phyloP scores from a whole-genome alignment of 2,797 vertebrate genomes.

The Chelidonichthys spinosus region DNA sequence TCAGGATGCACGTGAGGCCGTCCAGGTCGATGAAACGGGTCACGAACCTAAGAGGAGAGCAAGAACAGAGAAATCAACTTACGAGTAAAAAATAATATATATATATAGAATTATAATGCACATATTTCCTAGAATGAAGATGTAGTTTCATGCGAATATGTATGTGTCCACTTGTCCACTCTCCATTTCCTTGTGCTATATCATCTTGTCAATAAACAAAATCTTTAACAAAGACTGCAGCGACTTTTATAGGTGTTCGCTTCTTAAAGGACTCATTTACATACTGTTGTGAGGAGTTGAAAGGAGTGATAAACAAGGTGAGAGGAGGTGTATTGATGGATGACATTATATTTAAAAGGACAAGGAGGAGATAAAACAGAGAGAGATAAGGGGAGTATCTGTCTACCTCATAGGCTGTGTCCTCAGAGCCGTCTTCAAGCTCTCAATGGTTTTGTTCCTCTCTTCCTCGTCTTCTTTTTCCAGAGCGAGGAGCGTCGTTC shows the following conservation, averaged over 20 bases:
- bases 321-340: conserved; percentile 18
- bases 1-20: conserved; percentile 95
- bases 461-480: conserved; percentile 98
- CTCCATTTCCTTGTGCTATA: neutral
- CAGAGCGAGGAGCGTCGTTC: conserved; percentile 93
- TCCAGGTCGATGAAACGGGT: conserved; percentile 98
- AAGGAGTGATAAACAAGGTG: conserved; percentile 19
- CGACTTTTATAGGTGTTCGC: conserved; percentile 39
- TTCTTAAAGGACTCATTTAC: conserved; percentile 48
- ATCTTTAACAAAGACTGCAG: neutral
- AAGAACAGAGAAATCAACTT: neutral
- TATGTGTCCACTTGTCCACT: neutral
- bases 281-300: conserved; percentile 11
- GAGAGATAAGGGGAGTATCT: neutral
- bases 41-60: conserved; percentile 88
- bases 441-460: conserved; percentile 98
- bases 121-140: conserved; percentile 2
- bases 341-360: conserved; percentile 32
- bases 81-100: neutral
- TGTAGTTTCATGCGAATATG: neutral
- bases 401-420: conserved; percentile 97
- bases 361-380: neutral
- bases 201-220: conserved; percentile 6
- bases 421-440: conserved; percentile 96
- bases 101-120: neutral